Evolutionary conservation across 2,888 invertebrate species (phyloP).

Genomic region (Amphiduros pacificus): DNA sequence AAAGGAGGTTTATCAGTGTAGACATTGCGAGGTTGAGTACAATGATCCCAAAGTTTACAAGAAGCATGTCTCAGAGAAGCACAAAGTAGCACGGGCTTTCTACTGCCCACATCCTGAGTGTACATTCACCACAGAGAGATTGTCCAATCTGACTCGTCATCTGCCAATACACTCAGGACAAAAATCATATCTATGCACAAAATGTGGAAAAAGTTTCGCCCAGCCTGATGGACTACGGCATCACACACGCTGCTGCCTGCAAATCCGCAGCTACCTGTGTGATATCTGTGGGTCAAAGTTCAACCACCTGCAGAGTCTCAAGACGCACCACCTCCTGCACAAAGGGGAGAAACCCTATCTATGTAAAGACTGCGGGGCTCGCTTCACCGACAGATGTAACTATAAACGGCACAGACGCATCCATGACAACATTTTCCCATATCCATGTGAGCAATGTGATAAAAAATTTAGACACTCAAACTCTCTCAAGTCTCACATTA

Average conservation of each 20-base stretch:
- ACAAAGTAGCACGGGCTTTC: constrained; percentile 35
- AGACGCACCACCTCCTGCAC: constrained; percentile 34
- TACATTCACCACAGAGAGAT: constrained; percentile 32
- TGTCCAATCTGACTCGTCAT: constrained; percentile 35
- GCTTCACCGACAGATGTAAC: constrained; percentile 44
- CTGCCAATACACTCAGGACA: constrained; percentile 35
- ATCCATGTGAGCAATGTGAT: constrained; percentile 37
- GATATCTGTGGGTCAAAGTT: constrained; percentile 41
- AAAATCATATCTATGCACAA: constrained; percentile 34
- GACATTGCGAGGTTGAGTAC: constrained; percentile 30
- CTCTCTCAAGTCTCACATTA: constrained; percentile 39
- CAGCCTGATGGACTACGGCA: constrained; percentile 33
- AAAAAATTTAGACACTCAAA: constrained; percentile 44
- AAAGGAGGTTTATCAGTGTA: constrained; percentile 29
- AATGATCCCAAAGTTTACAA: constrained; percentile 30
- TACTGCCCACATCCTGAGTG: constrained; percentile 35
- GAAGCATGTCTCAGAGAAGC: constrained; percentile 30
- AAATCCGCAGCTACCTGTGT: constrained; percentile 37
- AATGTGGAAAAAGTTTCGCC: constrained; percentile 39
- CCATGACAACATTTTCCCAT: constrained; percentile 39
- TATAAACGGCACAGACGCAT: constrained; percentile 40
- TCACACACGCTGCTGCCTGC: constrained; percentile 35
- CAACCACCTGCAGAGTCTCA: constrained; percentile 37
- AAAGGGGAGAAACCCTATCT: constrained; percentile 38
- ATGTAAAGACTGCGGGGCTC: constrained; percentile 35